A percentile compares a stretch with the other conserved stretches of the same genome.
phyloP scores from a whole-genome alignment of 1,140 invertebrate species.

The Drosophila tristis region DNA sequence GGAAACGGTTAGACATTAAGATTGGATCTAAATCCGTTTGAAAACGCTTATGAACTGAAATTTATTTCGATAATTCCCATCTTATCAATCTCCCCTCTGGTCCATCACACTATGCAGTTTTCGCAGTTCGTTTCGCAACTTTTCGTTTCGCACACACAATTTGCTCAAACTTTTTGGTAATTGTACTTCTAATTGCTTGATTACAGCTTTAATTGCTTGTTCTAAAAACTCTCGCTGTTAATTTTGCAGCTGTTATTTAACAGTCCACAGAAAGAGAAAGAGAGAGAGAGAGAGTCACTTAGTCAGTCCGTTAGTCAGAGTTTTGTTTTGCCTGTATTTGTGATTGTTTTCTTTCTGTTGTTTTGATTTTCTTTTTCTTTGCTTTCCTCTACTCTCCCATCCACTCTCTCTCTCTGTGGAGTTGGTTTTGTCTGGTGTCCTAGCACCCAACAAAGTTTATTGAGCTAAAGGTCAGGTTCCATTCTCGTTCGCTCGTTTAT shows the following conservation, averaged over 20 bases:
- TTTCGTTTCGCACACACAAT: slow-evolving; percentile 16
- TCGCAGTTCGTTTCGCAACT: slow-evolving; percentile 2
- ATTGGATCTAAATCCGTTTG: not conserved
- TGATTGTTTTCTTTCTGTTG: slow-evolving; percentile 67
- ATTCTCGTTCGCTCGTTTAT: too few species aligned
- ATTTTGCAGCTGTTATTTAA: slow-evolving; percentile 50
- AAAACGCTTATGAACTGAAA: not conserved
- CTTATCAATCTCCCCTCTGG: not conserved
- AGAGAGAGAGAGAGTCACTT: slow-evolving; percentile 28
- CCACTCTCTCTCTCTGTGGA: slow-evolving; percentile 20
- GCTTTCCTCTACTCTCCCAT: slow-evolving; percentile 15
- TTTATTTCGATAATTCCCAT: not conserved
- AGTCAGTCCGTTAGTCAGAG: slow-evolving; percentile 19
- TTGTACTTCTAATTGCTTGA: slow-evolving; percentile 54
- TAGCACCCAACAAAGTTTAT: too few species aligned
- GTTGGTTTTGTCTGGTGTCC: too few species aligned
- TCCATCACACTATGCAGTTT: not conserved
- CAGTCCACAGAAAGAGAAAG: slow-evolving; percentile 19
- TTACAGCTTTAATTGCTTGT: slow-evolving; percentile 44
- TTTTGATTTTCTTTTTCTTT: slow-evolving; percentile 48
- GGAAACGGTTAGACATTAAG: not conserved
- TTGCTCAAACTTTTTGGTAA: slow-evolving; percentile 32
- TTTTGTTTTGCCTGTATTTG: slow-evolving; percentile 41
- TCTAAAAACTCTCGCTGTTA: slow-evolving; percentile 39
- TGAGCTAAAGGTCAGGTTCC: too few species aligned